Evolutionary conservation across 1,140 invertebrate genomes (phyloP), one percentile per base, ranked within the genome.

Genomic region (Macrobrachium rosenbergii): DNA sequence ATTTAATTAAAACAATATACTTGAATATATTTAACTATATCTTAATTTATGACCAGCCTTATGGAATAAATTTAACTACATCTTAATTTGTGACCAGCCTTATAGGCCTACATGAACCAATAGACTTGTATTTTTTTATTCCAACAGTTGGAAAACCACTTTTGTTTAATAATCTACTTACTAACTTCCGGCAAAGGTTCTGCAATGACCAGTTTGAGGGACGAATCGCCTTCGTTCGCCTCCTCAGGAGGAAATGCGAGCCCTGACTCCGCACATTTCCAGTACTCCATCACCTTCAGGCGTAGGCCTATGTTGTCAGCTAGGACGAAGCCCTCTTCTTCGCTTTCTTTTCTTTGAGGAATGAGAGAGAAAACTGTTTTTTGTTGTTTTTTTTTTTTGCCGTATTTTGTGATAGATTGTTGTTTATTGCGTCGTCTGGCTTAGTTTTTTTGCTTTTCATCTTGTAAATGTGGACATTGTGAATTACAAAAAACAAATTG

Each of bases 251-350:
- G n/a, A 0, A 81, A 16, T 17, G 72, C n/a, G 2, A 93, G 60
- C 10, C 93, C 93, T 6, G 90, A 91, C 90, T 94, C 93, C 16
- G 93, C 91, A 90, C 93, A 94, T 82, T 91, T 91, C 92, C 93
- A 94, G 90, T 93, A 94, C 83, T 94, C 92, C 90, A 94, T 92
- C 0, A 93, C 93, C 88, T 92, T 92, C 77, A 94, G 85, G 28
- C 92, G 89, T 85, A 93, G 87, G 0, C 91, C 91, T 12, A 92
- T 90, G 14, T 90, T 90, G 45, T 90, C 91, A 0, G 90, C 90
- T n/a, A 94, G 90, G 6, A 93, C 91, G 76, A 93, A 91, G 0
- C 93, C 93, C 45, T 93, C 91, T 23, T 91, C 90, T 72, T 87
- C 79, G 28, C 87, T 83, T 2, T 92, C 91, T 7, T 90, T 75